Evolutionary conservation across 2,113 vertebrate genomes (phyloP), one percentile per base, ranked within the genome.

Genomic region (Ptilonorhynchus violaceus): DNA sequence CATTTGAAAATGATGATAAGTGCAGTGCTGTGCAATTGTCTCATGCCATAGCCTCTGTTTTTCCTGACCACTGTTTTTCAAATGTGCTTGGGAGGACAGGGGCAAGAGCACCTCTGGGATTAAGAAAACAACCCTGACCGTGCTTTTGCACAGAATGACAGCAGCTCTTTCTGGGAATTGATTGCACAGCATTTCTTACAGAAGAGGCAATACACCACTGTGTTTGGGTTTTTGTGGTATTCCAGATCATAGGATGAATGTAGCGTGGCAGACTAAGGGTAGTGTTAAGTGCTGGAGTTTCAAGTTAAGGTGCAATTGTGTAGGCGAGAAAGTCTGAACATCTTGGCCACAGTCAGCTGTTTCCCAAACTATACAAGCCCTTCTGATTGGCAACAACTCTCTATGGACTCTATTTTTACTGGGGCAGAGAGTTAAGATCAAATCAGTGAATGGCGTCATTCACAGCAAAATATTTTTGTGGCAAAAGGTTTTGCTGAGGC

Each of bases 91-190:
- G 21, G 10, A 85, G 46, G 21, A 31, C 39, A 89, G 79, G n/a
- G 39, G 2, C 85, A 88, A 72, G 60, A 62, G 17, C 9, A 66
- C 28, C 30, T 55, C 67, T 52, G 59, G 60, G 78, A 79, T 23
- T 50, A 60, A 41, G 68, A 66, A 74, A 85, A 68, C 47, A 84
- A 27, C 2, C 31, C 60, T 2, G 1, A 13, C 15, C 17, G 8
- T 63, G 31, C 18, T 70, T 81, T 73, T 88, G 19, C 21, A 47
- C 25, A 73, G 52, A 89, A 50, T 44, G 72, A 41, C 33, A 87
- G 50, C 37, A 80, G 18, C 16, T 13, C 33, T 91, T 96, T 79
- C 89, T 91, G 80, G 76, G 62, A 87, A 91, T 18, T 37, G 69
- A 76, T 76, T 82, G 59, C 46, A 50, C 4, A 60, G n/a, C 31